A percentile compares a stretch with the other conserved stretches of the same genome.
Conservation (phyloP, 2,113 vertebrate genomes). For the Ctenomys sociabilis region DNA sequence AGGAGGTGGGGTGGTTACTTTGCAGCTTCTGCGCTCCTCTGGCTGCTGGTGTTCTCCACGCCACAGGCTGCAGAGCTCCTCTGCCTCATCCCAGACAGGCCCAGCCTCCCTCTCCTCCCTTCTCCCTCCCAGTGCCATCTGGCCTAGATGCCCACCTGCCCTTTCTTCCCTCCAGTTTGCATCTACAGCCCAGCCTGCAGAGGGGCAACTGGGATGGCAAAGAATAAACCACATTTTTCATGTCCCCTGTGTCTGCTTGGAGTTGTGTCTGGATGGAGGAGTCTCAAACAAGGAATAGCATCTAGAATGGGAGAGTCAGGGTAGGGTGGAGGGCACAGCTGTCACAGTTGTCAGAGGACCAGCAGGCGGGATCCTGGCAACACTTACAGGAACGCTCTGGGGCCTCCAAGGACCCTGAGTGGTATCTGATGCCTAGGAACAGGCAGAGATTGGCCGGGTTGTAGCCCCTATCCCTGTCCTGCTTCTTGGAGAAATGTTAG, state of each 20-base stretch:
- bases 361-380: background rate
- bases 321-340: no score
- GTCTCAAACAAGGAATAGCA: fast-evolving
- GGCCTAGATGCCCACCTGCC: background rate
- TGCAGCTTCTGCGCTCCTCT: background rate
- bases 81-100: background rate
- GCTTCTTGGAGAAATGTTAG: background rate
- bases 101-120: background rate
- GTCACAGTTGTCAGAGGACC: background rate
- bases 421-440: background rate
- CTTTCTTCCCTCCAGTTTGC: background rate
- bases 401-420: background rate
- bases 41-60: background rate
- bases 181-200: background rate
- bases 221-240: constrained; percentile 73
- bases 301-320: background rate
- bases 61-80: background rate
- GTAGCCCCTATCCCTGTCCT: background rate
- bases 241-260: constrained; percentile 11
- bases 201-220: background rate
- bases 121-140: background rate
- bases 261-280: constrained; percentile 30
- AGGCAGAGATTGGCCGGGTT: background rate
- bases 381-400: fast-evolving
- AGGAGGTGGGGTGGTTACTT: background rate